A percentile compares a stretch with the other conserved stretches of the same genome.
Conservation (phyloP, 2,888 invertebrate genomes). For the Caenorhabditis sp. region DNA sequence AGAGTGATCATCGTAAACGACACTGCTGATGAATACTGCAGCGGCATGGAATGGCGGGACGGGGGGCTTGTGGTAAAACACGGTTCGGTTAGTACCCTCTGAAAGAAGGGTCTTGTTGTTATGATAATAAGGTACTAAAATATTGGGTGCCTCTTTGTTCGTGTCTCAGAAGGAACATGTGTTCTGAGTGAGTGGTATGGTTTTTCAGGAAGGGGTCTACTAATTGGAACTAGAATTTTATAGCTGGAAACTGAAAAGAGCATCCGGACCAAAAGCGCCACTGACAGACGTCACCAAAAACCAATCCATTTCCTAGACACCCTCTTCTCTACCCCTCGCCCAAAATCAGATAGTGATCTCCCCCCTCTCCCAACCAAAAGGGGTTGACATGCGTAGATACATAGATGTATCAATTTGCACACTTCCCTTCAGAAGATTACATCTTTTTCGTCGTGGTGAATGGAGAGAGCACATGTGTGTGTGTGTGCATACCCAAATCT, state of each 20-base stretch:
- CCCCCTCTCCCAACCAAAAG: neutral
- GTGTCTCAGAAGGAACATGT: neutral
- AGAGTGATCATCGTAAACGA: conserved; percentile 39
- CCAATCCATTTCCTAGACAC: neutral
- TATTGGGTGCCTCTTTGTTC: neutral
- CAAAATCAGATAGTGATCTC: conserved; percentile 6
- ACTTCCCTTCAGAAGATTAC: conserved; percentile 13
- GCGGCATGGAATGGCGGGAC: neutral
- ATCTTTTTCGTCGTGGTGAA: no score
- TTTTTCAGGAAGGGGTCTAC: no score
- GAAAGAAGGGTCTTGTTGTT: conserved; percentile 32
- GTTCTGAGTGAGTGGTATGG: no score
- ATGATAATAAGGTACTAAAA: conserved; percentile 54
- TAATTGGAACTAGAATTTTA: no score
- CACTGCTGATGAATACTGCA: conserved; percentile 8
- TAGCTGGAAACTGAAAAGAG: no score
- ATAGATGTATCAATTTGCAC: conserved; percentile 45
- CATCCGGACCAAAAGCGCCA: neutral
- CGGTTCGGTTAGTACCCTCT: conserved; percentile 41
- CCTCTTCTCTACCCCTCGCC: neutral
- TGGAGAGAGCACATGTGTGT: conserved; percentile 20
- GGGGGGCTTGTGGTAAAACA: conserved; percentile 55
- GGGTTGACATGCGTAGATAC: conserved; percentile 23
- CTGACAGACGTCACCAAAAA: neutral
- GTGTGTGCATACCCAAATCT: conserved; percentile 26